Evolutionary conservation across 2,888 invertebrate genomes (phyloP), one percentile per base, ranked within the genome.

Genomic region (Aspidapion aeneum): DNA sequence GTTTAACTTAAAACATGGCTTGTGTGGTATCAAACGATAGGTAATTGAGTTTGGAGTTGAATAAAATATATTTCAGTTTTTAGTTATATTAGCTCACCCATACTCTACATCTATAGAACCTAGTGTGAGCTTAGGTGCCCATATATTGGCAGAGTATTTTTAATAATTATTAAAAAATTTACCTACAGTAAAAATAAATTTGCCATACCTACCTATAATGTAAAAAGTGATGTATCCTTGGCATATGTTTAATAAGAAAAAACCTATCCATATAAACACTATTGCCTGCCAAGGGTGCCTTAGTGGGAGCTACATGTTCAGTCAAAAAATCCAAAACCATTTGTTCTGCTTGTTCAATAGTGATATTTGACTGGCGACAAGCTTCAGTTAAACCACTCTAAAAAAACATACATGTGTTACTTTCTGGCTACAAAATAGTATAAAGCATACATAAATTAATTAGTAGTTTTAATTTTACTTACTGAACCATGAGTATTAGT

Each of bases 161-260:
- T n/a, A n/a, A n/a, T n/a, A n/a, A n/a, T n/a, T n/a, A n/a, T n/a
- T n/a, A n/a, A n/a, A n/a, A n/a, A n/a, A n/a, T n/a, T n/a, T n/a
- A n/a, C n/a, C n/a, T n/a, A n/a, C n/a, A n/a, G n/a, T n/a, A n/a
- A n/a, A n/a, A n/a, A n/a, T n/a, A n/a, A n/a, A n/a, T n/a, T n/a
- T n/a, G n/a, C n/a, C 35, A 35, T 35, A 35, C 35, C 35, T 7
- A 35, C 35, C 35, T 63, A 65, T 98, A 96, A 77, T 98, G 96
- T 68, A 98, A 81, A 77, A 94, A 92, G 1, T 85, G 76, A 74
- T 90, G 77, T 3, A 98, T 80, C 54, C 70, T 82, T 0, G 95
- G 96, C 93, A 97, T 94, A 75, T 90, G 88, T 79, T 91, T 90
- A 12, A 79, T 75, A 20, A 98, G 75, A 79, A 98, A 98, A 59